phyloP scores from a whole-genome alignment of 2,888 invertebrate species.

The Lasioglossum malachurum region DNA sequence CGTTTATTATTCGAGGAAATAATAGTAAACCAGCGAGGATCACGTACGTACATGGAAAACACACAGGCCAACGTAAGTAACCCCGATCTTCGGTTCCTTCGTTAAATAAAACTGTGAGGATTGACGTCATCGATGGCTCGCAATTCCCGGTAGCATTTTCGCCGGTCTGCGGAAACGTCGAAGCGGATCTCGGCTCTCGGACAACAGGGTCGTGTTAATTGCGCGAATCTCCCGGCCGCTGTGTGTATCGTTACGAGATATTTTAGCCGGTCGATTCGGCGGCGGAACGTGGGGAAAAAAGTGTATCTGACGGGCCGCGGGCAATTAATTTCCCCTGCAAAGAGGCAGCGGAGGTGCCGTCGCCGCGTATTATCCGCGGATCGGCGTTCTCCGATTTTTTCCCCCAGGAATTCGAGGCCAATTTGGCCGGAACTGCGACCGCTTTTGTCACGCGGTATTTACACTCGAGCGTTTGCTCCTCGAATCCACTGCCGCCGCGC shows the following conservation, averaged over 20 bases:
- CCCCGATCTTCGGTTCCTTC: background rate
- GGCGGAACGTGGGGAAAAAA: constrained; percentile 47
- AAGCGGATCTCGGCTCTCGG: background rate
- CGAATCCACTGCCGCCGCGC: background rate
- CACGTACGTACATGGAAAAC: background rate
- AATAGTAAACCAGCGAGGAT: background rate
- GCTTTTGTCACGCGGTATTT: constrained; percentile 44
- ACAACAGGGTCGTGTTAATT: constrained; percentile 51
- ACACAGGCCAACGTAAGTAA: background rate
- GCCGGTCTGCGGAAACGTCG: background rate
- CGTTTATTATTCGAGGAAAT: background rate
- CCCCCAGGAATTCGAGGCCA: constrained; percentile 56
- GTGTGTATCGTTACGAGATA: constrained; percentile 56
- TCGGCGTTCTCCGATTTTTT: constrained; percentile 20
- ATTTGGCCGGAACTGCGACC: constrained; percentile 36
- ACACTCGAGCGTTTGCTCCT: constrained; percentile 39
- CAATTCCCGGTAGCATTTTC: background rate
- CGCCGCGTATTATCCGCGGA: constrained; percentile 27
- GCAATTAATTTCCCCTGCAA: constrained; percentile 64
- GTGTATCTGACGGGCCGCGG: constrained; percentile 53
- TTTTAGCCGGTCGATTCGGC: constrained; percentile 51
- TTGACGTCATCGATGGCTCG: constrained; percentile 31
- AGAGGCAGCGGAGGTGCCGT: constrained; percentile 21
- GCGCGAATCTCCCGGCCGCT: constrained; percentile 33
- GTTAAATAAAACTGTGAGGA: background rate